Base-by-base conservation (phyloP, 2,888 invertebrate species). In the Argynnis bischoffii region DNA sequence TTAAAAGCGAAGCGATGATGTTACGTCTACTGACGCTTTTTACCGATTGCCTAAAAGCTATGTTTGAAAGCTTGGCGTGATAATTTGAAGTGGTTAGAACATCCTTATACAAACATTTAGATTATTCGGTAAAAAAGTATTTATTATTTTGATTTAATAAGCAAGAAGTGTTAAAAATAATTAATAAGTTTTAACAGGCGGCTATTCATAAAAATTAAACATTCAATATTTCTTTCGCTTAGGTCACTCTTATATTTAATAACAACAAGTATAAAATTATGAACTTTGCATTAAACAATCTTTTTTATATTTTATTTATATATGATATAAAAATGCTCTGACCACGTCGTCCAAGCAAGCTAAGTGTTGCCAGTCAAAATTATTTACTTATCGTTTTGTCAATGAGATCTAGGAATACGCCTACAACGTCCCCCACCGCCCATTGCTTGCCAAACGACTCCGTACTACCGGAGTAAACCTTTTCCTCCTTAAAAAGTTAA, bases 381-480 rank as follows among this genome's bases (percentile, higher is more conserved):
- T 71, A 89, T 84, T 98, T 97, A 99, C 99, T 99, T 95, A 99
- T 99, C 85, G 99, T 99, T 90, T 96, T 97, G 95, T 99, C 99
- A 93, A 99, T 97, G 87, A 99, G 95, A 95, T 99, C 99, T 90
- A 99, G 96, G 95, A 99, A 99, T 86, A 99, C 99, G 78, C 99
- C 99, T 85, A 99, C 98, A 84, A 99, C 97, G 94, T 99, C 99
- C 83, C 99, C 99, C 82, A 98, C 96, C 91, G 97, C 97, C 98
- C 99, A 99, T 93, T 97, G 97, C 94, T 99, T 99, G 88, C 99
- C 99, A 93, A 99, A 99, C 70, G 97, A 96, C 94, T 99, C 99
- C 85, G 96, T 95, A 84, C 96, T 95, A 92, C 98, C 98, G 93
- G 96, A 96, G 95, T 96, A 97, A 91, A 98, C 97, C 95, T 99